Percentiles rank a stretch among this genome's conserved stretches.
Conservation (phyloP, 2,113 vertebrate genomes). For the Sakesphorus luctuosus region DNA sequence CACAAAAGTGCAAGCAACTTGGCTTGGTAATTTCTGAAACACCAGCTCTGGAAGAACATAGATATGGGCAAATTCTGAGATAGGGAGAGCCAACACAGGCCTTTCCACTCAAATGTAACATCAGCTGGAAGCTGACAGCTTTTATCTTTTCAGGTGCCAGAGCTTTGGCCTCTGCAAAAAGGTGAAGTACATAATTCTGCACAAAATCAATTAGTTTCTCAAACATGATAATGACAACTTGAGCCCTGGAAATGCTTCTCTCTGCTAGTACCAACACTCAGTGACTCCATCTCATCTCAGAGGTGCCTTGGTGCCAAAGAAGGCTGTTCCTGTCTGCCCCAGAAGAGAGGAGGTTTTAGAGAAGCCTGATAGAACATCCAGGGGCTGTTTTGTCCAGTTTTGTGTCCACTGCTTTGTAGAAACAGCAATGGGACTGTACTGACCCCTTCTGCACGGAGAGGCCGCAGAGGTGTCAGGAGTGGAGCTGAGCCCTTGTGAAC, state of each 20-base stretch:
- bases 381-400: neutral
- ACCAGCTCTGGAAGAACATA: neutral
- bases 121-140: neutral
- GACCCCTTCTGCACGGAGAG: neutral
- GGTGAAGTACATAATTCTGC: neutral
- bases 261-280: neutral
- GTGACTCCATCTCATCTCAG: neutral
- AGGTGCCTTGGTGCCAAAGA: fast-evolving
- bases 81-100: neutral
- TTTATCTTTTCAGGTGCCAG: neutral
- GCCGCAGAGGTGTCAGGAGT: neutral
- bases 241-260: neutral
- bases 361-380: neutral
- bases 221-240: neutral
- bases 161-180: neutral
- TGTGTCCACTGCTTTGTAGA: neutral
- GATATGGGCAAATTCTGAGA: neutral
- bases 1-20: neutral
- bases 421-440: neutral
- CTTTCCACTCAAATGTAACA: neutral
- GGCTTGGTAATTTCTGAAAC: neutral
- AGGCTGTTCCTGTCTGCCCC: neutral
- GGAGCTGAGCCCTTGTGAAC: neutral
- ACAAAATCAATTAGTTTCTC: neutral
- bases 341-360: neutral